phyloP scores from a whole-genome alignment of 2,113 vertebrate genomes.

The Andinoacara biseriatus region DNA sequence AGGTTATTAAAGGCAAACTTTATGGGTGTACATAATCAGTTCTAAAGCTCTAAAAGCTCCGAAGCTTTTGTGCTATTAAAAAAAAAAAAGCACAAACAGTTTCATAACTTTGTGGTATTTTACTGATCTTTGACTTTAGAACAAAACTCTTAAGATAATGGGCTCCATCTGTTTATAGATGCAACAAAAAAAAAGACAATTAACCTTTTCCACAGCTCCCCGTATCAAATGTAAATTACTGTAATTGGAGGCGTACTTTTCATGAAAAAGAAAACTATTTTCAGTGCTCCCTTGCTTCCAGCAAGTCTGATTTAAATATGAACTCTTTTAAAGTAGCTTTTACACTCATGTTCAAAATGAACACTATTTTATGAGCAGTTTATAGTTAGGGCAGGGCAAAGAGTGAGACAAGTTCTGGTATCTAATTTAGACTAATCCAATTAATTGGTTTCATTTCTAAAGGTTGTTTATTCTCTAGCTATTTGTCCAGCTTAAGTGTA shows the following conservation, averaged over 20 bases:
- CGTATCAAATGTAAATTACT: neutral
- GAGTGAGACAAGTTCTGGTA: neutral
- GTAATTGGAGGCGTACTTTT: neutral
- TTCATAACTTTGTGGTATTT: neutral
- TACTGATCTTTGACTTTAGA: constrained; percentile 1
- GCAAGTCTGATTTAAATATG: neutral
- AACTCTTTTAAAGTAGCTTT: constrained; percentile 1
- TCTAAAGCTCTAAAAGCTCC: neutral
- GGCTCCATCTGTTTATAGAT: constrained; percentile 6
- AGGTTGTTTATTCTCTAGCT: neutral
- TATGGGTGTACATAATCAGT: neutral
- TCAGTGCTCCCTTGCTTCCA: neutral
- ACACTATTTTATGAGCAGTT: neutral
- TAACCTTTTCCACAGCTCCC: neutral
- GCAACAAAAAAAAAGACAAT: neutral
- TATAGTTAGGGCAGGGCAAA: neutral
- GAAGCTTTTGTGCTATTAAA: neutral
- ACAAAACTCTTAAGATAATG: neutral
- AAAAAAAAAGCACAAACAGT: neutral
- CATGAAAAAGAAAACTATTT: neutral
- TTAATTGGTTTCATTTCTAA: constrained; percentile 22
- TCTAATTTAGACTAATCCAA: constrained; percentile 27
- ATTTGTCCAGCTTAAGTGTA: neutral
- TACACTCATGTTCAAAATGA: neutral
- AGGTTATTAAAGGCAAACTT: neutral